A percentile compares a stretch with the other conserved stretches of the same genome.
Conservation (phyloP, 2,797 vertebrate species). For the Jordanella pulchra region DNA sequence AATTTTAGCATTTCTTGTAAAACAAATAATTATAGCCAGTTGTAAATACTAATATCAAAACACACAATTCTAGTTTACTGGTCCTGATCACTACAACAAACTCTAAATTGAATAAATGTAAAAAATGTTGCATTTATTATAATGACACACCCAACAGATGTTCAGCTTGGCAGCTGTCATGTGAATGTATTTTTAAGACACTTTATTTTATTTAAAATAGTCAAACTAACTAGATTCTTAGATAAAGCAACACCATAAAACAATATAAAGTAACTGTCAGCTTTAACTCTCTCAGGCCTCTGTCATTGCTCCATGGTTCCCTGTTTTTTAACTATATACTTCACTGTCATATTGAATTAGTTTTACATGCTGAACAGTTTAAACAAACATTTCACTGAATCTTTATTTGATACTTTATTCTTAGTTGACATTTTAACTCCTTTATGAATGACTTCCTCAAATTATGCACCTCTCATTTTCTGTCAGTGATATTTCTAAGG, state of each 20-base stretch:
- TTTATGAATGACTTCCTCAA: too few relatives aligned
- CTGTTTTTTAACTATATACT: too few relatives aligned
- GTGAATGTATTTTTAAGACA: neutral
- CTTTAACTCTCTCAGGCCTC: neutral
- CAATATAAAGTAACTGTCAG: neutral
- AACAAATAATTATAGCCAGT: neutral
- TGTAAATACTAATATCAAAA: neutral
- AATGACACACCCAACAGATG: neutral
- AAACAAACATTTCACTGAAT: too few relatives aligned
- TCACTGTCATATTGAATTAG: too few relatives aligned
- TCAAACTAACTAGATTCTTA: neutral
- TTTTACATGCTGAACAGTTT: too few relatives aligned
- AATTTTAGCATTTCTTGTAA: neutral
- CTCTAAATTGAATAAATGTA: neutral
- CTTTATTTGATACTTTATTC: too few relatives aligned
- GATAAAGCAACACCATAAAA: neutral
- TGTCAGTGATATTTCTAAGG: too few relatives aligned
- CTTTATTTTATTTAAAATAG: slow-evolving; percentile 1
- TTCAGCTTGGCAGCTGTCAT: neutral
- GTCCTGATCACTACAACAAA: neutral
- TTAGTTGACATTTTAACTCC: too few relatives aligned
- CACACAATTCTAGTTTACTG: neutral
- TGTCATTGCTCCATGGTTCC: too few relatives aligned
- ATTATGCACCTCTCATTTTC: too few relatives aligned
- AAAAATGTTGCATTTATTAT: neutral